phyloP scores from a whole-genome alignment of 2,113 vertebrate genomes.

The Crypturellus undulatus region DNA sequence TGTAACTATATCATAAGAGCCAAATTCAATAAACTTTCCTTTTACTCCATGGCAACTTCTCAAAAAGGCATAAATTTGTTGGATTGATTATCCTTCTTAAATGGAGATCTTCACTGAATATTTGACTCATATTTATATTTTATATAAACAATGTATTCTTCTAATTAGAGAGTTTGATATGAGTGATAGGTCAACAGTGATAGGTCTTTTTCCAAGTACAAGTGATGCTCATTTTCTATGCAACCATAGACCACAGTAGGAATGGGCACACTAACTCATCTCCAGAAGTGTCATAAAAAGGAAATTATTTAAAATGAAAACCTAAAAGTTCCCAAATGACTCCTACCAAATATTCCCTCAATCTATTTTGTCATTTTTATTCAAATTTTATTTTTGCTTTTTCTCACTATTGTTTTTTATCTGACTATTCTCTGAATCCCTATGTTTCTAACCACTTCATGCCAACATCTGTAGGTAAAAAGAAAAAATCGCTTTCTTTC shows the following conservation, averaged over 20 bases:
- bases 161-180: background rate
- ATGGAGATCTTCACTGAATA: accelerated
- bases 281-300: background rate
- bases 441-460: background rate
- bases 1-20: background rate
- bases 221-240: background rate
- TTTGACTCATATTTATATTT: background rate
- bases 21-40: constrained; percentile 36
- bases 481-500: background rate
- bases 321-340: background rate
- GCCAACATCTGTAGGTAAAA: background rate
- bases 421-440: background rate
- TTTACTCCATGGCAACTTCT: background rate
- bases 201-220: background rate
- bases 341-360: no score
- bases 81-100: background rate
- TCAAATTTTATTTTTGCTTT: background rate
- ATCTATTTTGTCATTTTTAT: background rate
- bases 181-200: background rate
- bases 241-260: background rate
- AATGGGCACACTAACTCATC: background rate
- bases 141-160: background rate
- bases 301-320: background rate
- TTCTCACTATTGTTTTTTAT: background rate
- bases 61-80: background rate